phyloP scores from a whole-genome alignment of 2,113 vertebrate species.

The Probosciger aterrimus region DNA sequence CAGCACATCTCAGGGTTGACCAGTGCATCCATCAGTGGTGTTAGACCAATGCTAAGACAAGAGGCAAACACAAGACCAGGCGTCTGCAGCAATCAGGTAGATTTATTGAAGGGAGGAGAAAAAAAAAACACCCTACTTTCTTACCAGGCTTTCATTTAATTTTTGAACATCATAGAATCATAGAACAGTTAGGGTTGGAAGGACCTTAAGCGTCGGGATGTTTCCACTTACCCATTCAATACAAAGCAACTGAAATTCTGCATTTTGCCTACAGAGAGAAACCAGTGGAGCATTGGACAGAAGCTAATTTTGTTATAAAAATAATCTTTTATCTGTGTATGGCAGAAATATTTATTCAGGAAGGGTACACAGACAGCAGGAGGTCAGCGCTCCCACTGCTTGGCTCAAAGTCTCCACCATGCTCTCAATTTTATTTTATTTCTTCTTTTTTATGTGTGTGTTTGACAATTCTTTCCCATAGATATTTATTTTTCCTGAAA shows the following conservation, averaged over 20 bases:
- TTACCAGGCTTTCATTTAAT: background rate
- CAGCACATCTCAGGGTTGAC: background rate
- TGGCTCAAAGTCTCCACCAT: slow-evolving; percentile 2
- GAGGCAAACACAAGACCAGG: background rate
- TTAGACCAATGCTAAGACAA: background rate
- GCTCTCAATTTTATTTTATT: background rate
- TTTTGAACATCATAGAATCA: background rate
- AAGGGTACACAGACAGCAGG: slow-evolving; percentile 14
- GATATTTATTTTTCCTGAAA: background rate
- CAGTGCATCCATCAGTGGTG: fast-evolving
- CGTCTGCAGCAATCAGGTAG: background rate
- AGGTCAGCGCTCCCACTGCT: background rate
- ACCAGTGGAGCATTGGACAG: background rate
- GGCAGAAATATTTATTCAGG: slow-evolving; percentile 22
- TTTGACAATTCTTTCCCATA: background rate
- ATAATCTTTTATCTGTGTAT: slow-evolving; percentile 24
- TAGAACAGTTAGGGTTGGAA: background rate
- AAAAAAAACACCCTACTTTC: background rate
- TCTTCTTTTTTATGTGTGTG: background rate
- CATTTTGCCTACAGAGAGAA: background rate
- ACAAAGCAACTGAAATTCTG: background rate
- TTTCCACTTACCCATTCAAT: background rate
- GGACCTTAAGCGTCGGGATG: fast-evolving
- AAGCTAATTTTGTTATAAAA: slow-evolving; percentile 21
- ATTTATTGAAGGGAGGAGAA: background rate